These are phyloP conservation scores for Pangasianodon hypophthalmus DNA, from an alignment of 2,113 vertebrate genomes.

Conservation along the genomic window DNA sequence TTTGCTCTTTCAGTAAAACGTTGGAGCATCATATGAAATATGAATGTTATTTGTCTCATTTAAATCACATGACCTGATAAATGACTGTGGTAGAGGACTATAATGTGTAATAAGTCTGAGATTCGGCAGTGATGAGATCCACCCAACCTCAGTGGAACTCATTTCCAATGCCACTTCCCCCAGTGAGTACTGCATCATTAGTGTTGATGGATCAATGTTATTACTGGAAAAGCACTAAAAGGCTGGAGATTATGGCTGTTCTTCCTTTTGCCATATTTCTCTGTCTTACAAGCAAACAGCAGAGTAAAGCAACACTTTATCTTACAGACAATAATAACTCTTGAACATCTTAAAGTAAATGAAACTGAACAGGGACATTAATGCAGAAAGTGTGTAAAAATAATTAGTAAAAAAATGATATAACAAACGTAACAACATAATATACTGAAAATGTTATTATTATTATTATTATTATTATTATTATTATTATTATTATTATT, in stretches of 20 bases:
- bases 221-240: slow-evolving; percentile 25
- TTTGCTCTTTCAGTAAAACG: background rate
- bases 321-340: background rate
- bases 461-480: background rate
- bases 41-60: background rate
- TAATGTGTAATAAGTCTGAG: background rate
- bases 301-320: background rate
- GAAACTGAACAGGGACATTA: background rate
- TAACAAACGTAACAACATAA: background rate
- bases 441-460: too few species aligned
- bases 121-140: background rate
- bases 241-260: slow-evolving; percentile 8
- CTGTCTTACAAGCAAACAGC: background rate
- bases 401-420: background rate
- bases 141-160: slow-evolving; percentile 26
- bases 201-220: slow-evolving; percentile 33
- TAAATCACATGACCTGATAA: background rate
- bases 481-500: too few species aligned
- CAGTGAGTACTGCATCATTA: slow-evolving; percentile 19
- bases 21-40: background rate
- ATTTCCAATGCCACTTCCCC: slow-evolving; percentile 22
- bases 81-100: background rate
- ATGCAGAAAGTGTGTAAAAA: background rate
- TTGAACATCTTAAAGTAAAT: background rate
- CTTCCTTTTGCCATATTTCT: background rate